Evolutionary conservation across 2,888 invertebrate species (phyloP).

Genomic region (Diachrysia chrysitis): DNA sequence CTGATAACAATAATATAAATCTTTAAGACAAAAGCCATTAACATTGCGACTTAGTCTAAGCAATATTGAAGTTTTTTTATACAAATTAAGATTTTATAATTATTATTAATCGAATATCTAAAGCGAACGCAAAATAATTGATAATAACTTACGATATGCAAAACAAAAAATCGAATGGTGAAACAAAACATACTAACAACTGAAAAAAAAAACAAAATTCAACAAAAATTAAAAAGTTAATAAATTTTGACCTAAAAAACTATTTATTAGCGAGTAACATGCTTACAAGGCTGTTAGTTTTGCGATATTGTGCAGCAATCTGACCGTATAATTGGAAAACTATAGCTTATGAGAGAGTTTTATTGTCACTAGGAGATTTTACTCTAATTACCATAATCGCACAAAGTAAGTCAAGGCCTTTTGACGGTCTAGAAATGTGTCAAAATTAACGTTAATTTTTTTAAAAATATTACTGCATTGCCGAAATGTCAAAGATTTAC

Average conservation of each 20-base stretch:
- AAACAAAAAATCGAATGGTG: too few relatives aligned
- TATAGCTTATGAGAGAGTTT: constrained; percentile 2
- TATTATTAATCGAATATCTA: too few relatives aligned
- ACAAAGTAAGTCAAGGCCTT: neutral
- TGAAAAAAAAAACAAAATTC: neutral
- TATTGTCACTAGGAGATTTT: neutral
- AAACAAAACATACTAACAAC: neutral
- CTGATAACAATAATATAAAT: too few relatives aligned
- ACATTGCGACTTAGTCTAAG: too few relatives aligned
- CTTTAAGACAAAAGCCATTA: too few relatives aligned
- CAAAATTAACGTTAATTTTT: neutral
- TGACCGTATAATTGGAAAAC: constrained; percentile 1
- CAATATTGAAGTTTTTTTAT: too few relatives aligned
- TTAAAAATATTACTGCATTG: neutral
- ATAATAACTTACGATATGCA: too few relatives aligned
- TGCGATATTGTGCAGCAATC: neutral
- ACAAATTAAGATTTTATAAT: too few relatives aligned
- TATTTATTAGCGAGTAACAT: neutral
- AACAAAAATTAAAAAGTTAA: neutral
- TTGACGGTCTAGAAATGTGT: neutral
- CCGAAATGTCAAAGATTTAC: neutral
- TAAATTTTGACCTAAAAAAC: neutral
- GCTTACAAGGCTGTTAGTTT: neutral
- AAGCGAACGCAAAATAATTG: too few relatives aligned
- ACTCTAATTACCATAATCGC: neutral